phyloP scores from a whole-genome alignment of 2,888 invertebrate genomes.

The Scelioninae gen. 1 region DNA sequence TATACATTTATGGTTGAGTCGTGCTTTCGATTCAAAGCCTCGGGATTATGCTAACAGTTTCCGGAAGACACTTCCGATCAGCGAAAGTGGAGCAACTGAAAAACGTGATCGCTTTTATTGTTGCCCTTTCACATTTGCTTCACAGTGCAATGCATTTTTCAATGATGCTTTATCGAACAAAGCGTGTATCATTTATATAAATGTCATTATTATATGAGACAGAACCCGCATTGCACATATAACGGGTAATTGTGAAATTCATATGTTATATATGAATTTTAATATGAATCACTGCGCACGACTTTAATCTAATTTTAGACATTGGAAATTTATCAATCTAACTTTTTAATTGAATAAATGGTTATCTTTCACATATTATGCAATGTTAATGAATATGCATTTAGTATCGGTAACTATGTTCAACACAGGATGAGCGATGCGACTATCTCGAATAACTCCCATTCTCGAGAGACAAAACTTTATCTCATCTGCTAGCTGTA shows the following conservation, averaged over 20 bases:
- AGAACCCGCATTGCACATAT: neutral
- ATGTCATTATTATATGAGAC: conserved; percentile 38
- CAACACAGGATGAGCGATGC: conserved; percentile 60
- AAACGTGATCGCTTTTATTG: conserved; percentile 62
- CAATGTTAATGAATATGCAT: conserved; percentile 67
- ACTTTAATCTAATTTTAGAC: conserved; percentile 27
- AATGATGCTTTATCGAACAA: conserved; percentile 35
- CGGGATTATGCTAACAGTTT: conserved; percentile 69
- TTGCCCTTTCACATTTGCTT: conserved; percentile 63
- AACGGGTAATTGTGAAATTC: conserved; percentile 20
- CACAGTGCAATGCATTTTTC: conserved; percentile 42
- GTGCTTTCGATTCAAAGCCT: conserved; percentile 64
- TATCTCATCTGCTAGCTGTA: conserved; percentile 58
- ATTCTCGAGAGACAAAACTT: conserved; percentile 68
- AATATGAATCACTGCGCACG: conserved; percentile 3
- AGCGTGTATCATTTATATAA: conserved; percentile 53
- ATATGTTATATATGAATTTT: conserved; percentile 8
- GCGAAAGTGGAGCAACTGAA: conserved; percentile 62
- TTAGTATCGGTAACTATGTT: conserved; percentile 63
- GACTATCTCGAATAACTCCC: conserved; percentile 63
- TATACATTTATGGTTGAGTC: conserved; percentile 56
- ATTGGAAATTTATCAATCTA: conserved; percentile 59
- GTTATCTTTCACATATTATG: conserved; percentile 60
- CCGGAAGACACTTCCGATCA: conserved; percentile 65
- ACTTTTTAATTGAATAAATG: conserved; percentile 62